These are phyloP conservation scores for Erithacus rubecula DNA, from an alignment of 2,797 vertebrate species.

Conservation along the genomic window DNA sequence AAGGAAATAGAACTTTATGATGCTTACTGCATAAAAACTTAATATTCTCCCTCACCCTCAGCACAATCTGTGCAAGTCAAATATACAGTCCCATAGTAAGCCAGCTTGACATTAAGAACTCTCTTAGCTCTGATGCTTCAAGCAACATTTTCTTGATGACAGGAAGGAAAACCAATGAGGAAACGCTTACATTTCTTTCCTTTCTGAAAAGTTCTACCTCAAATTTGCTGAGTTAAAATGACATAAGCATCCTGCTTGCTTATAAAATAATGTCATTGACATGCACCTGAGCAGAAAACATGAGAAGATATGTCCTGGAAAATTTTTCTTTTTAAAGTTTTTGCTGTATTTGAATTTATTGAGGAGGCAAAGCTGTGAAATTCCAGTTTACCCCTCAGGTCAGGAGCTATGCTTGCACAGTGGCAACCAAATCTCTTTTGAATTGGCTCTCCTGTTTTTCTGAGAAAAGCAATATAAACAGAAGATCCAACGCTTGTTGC, in stretches of 20 bases:
- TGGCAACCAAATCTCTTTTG: neutral
- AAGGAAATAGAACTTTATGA: neutral
- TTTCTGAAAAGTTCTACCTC: neutral
- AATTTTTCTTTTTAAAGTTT: neutral
- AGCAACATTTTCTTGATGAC: neutral
- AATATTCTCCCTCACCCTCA: neutral
- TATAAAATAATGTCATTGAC: neutral
- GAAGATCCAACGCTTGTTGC: conserved; percentile 26
- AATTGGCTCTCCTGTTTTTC: neutral
- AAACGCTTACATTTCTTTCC: neutral
- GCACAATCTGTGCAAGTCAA: neutral
- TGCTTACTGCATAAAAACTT: neutral
- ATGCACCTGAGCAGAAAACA: neutral
- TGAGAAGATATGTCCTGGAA: neutral
- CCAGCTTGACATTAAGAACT: neutral
- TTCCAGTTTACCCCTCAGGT: neutral
- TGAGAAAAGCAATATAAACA: conserved; percentile 31
- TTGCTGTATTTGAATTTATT: neutral
- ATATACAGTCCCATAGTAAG: neutral
- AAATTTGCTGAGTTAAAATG: neutral
- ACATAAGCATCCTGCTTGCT: neutral
- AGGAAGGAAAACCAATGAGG: neutral
- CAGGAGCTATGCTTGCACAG: neutral
- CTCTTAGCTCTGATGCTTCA: neutral
- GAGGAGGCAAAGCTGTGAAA: neutral